These are phyloP conservation scores for Acanthopagrus latus DNA, from an alignment of 2,797 vertebrate genomes.

Conservation along the genomic window DNA sequence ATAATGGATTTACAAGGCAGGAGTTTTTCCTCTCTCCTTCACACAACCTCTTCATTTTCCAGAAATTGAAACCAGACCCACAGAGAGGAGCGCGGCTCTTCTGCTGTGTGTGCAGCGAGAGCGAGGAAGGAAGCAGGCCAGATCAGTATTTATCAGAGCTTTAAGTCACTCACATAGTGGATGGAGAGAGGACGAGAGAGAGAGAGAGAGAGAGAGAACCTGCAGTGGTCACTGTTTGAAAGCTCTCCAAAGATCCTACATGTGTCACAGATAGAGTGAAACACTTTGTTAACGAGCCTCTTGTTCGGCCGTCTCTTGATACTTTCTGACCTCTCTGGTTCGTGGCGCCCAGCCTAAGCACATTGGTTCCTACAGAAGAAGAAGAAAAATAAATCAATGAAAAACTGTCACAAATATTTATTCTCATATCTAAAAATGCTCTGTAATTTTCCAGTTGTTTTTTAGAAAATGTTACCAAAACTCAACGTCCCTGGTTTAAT, in stretches of 20 bases:
- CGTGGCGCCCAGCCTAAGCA: neutral
- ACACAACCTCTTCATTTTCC: constrained; percentile 81
- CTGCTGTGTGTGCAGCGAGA: constrained; percentile 47
- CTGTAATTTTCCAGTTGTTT: neutral
- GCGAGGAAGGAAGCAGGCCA: constrained; percentile 51
- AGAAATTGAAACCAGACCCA: constrained; percentile 85
- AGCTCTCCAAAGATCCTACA: neutral
- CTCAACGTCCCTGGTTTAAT: neutral
- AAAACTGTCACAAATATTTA: neutral
- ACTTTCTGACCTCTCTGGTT: neutral
- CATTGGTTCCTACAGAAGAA: neutral
- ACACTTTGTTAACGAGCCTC: neutral
- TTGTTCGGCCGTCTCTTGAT: neutral
- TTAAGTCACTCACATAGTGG: constrained; percentile 49
- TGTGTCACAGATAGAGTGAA: neutral
- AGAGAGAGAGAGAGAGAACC: constrained; percentile 1
- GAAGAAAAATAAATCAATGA: neutral
- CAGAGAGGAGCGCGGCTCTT: constrained; percentile 52
- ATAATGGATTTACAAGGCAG: constrained; percentile 85
- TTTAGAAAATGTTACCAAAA: neutral
- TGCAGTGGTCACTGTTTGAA: neutral
- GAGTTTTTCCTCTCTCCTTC: constrained; percentile 57
- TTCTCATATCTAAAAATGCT: neutral
- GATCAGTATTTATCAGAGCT: constrained; percentile 61
- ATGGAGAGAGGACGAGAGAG: constrained; percentile 17